Conservation (phyloP, 2,797 vertebrate genomes). For the Heterohyrax brucei region DNA sequence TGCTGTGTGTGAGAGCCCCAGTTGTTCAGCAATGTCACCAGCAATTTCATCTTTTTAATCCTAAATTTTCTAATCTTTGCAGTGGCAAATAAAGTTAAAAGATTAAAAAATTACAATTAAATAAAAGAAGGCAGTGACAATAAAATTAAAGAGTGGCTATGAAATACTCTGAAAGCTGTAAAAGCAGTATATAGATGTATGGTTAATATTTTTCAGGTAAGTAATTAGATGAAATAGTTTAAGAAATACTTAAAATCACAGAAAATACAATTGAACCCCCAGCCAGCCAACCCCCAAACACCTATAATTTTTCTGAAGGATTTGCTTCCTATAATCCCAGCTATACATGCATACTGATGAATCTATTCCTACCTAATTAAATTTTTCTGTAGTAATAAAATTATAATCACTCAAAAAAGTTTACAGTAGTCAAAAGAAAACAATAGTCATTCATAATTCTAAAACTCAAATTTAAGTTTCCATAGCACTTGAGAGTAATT, state of each 20-base stretch:
- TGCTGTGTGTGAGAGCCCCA: neutral
- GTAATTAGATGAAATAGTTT: neutral
- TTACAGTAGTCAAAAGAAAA: neutral
- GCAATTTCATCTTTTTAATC: neutral
- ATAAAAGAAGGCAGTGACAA: neutral
- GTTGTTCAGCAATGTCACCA: neutral
- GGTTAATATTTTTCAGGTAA: neutral
- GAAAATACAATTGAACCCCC: neutral
- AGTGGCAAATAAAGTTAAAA: neutral
- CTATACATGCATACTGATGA: neutral
- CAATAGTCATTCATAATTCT: neutral
- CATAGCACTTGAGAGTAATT: slow-evolving; percentile 21
- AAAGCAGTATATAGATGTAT: neutral
- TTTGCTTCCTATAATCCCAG: neutral
- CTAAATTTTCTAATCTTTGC: slow-evolving; percentile 12
- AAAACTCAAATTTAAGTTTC: slow-evolving; percentile 36
- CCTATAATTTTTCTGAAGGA: neutral
- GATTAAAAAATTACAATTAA: too few species aligned
- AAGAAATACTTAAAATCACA: neutral
- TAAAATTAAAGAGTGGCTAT: neutral
- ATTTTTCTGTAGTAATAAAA: slow-evolving; percentile 12
- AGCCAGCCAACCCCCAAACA: too few species aligned
- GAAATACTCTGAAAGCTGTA: neutral
- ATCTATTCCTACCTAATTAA: neutral
- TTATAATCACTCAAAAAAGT: neutral